Base-by-base conservation (phyloP, 2,797 vertebrate genomes). In the Danio aesculapii region DNA sequence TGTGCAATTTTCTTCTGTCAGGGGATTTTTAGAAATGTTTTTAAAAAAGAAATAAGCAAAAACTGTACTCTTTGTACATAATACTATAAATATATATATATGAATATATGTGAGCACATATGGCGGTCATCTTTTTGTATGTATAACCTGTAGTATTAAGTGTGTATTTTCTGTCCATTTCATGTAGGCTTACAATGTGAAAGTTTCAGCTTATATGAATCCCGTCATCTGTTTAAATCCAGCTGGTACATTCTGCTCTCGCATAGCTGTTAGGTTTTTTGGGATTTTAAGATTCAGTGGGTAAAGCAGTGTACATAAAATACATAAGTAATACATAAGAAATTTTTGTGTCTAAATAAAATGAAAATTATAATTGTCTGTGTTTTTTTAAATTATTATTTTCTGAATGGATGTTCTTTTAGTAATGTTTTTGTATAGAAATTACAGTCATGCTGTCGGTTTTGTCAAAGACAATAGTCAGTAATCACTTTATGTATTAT, bases 21-120 rank as follows among this genome's bases (percentile, higher is more conserved):
- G 84, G 75, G 70, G 79, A 83, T 86, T 90, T 90, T 84, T 85
- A 86, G 62, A 83, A 85, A 81, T 82, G 57, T 88, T 88, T 89
- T 83, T 83, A 14, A 78, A 86, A 79, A 59, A 81, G 61, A 43
- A 17, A 61, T 19, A 81, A 82, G 63, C 74, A 84, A 79, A 82
- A 83, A 68, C 19, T 75, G 13, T 77, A 79, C 70, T 85, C 71
- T 70, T 86, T 86, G 75, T 72, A 88, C 14, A 85, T 80, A 73
- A 75, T 64, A 58, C 55, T 85, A 64, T 83, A 86, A 53, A 61
- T 58, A 75, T n/a, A 53, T 58, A 84, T 52, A 71, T 66, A 30
- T 30, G 77, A 13, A 55, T 78, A 55, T 84, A 77, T 86, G 77
- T 84, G 66, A 70, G 80, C 73, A 79, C 81, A 79, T 84, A 83